Conservation (phyloP, 2,113 vertebrate genomes). For the Phrynosoma blainvillii region DNA sequence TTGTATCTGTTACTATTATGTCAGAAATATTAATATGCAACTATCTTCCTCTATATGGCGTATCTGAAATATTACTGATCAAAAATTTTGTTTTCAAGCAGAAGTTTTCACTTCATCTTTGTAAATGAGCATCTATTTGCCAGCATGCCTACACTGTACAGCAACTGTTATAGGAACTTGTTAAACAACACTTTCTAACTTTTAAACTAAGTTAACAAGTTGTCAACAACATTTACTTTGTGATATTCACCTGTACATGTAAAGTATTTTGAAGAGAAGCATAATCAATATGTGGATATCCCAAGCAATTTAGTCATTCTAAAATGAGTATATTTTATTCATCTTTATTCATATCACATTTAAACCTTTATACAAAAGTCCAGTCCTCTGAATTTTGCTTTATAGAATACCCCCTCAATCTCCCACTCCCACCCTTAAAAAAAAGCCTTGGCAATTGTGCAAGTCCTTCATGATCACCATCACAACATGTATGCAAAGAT, state of each 20-base stretch:
- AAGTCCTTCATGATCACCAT: conserved; percentile 57
- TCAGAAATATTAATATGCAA: conserved; percentile 39
- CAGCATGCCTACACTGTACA: conserved; percentile 27
- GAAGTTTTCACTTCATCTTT: conserved; percentile 27
- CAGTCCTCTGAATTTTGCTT: conserved; percentile 54
- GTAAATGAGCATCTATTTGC: conserved; percentile 7
- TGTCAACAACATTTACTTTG: background rate
- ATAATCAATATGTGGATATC: conserved; percentile 51
- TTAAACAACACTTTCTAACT: conserved; percentile 26
- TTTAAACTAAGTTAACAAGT: conserved; percentile 28
- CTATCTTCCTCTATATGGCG: conserved; percentile 43
- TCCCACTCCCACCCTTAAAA: conserved; percentile 3
- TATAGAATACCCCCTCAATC: conserved; percentile 38
- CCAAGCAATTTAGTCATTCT: conserved; percentile 76
- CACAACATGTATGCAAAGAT: conserved; percentile 66
- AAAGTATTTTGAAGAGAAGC: conserved; percentile 43
- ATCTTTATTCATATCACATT: conserved; percentile 73
- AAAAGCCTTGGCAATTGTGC: conserved; percentile 33
- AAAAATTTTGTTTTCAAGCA: conserved; percentile 25
- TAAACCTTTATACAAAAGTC: conserved; percentile 74
- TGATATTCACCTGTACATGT: background rate
- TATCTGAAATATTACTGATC: conserved; percentile 30
- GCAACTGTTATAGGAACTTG: conserved; percentile 2
- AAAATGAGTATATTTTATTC: conserved; percentile 80
- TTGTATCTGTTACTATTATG: conserved; percentile 15